Percentiles rank a stretch among this genome's conserved stretches.
These are phyloP conservation scores for Zaprionus lachaisei DNA, from an alignment of 1,140 invertebrate species.

Conservation along the genomic window DNA sequence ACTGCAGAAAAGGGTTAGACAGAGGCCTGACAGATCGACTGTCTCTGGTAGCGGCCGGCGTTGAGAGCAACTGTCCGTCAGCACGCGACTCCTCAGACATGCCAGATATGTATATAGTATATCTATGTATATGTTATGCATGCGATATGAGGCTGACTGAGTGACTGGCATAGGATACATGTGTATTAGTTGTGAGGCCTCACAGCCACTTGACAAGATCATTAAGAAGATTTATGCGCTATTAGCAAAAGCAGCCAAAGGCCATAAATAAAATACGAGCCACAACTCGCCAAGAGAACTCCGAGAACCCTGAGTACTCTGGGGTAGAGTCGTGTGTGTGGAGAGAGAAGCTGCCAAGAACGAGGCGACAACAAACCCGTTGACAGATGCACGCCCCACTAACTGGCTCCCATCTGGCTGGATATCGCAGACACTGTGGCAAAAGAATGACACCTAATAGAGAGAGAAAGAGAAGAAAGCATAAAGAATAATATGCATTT, in stretches of 20 bases:
- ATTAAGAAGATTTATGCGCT: slow-evolving; percentile 84
- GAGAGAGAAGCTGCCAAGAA: slow-evolving; percentile 28
- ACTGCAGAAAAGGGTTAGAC: slow-evolving; percentile 33
- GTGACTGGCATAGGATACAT: slow-evolving; percentile 44
- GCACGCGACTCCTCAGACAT: slow-evolving; percentile 18
- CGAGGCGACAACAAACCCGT: slow-evolving; percentile 68
- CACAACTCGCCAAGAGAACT: slow-evolving; percentile 30
- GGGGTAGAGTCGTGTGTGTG: background rate
- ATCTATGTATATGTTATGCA: slow-evolving; percentile 9
- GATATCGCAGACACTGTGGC: slow-evolving; percentile 29
- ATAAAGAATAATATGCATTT: background rate
- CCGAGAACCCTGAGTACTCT: slow-evolving; percentile 2
- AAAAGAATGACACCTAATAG: slow-evolving; percentile 29
- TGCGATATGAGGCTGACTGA: slow-evolving; percentile 37
- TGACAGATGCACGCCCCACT: slow-evolving; percentile 57
- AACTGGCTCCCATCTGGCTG: slow-evolving; percentile 47
- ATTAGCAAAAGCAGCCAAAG: slow-evolving; percentile 75
- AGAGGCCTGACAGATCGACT: slow-evolving; percentile 59
- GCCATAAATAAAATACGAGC: slow-evolving; percentile 75
- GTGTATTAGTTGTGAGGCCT: slow-evolving; percentile 41
- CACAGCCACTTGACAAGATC: slow-evolving; percentile 79
- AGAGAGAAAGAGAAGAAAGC: background rate
- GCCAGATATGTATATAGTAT: background rate
- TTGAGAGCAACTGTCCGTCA: slow-evolving; percentile 71
- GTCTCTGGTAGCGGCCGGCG: slow-evolving; percentile 58